These are phyloP conservation scores for Ctena decussata DNA, from an alignment of 2,888 invertebrate genomes.

Conservation along the genomic window DNA sequence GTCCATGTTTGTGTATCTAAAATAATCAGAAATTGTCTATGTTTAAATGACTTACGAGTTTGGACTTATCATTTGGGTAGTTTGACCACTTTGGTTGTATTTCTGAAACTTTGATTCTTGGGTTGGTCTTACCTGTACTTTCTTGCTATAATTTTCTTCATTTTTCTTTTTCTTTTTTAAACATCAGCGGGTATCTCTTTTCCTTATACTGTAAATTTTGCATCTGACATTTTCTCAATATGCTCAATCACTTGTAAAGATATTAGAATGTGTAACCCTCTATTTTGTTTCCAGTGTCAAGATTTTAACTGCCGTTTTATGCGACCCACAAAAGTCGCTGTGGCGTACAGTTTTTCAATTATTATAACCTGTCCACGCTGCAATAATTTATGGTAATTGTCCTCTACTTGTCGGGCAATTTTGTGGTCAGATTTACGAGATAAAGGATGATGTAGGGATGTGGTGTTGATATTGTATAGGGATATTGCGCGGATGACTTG, in stretches of 20 bases:
- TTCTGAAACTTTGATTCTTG: too few species aligned
- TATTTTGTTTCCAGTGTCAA: not conserved
- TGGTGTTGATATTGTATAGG: not conserved
- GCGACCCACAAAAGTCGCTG: not conserved
- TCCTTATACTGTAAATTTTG: too few species aligned
- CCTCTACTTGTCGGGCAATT: constrained; percentile 1
- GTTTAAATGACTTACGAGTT: too few species aligned
- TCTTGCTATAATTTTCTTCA: too few species aligned
- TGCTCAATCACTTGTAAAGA: not conserved
- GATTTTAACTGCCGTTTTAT: constrained; percentile 5
- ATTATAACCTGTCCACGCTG: constrained; percentile 14
- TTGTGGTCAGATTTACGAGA: not conserved
- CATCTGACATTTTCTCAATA: not conserved
- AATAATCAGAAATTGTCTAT: too few species aligned
- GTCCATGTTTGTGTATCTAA: too few species aligned
- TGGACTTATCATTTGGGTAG: too few species aligned
- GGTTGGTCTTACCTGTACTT: too few species aligned
- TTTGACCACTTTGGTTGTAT: too few species aligned
- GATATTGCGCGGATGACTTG: constrained; percentile 1
- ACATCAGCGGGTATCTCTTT: too few species aligned
- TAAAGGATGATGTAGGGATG: constrained; percentile 6
- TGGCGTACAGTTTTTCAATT: constrained; percentile 4
- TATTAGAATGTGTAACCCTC: not conserved
- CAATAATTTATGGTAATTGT: constrained; percentile 10
- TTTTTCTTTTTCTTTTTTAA: too few species aligned